Percentiles rank a stretch among this genome's conserved stretches.
Conservation (phyloP, 2,888 invertebrate genomes). For the Ashinkailepas kermadecensis region DNA sequence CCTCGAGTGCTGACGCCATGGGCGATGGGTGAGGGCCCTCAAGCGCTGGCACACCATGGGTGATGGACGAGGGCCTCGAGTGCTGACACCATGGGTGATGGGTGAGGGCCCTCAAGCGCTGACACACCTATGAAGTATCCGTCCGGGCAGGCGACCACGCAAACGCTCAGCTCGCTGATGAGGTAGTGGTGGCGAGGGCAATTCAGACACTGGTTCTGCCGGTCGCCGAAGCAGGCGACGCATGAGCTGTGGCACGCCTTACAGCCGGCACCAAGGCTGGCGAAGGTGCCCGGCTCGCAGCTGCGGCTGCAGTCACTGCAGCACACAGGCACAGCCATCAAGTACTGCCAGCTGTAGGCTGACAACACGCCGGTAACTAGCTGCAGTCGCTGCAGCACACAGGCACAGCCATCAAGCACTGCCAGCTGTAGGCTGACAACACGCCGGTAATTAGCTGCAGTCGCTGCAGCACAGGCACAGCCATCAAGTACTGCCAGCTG, state of each 20-base stretch:
- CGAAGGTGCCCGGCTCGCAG: slow-evolving; percentile 54
- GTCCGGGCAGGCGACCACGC: slow-evolving; percentile 71
- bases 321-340: background rate
- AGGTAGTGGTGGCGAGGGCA: slow-evolving; percentile 42
- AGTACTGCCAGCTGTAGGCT: no score
- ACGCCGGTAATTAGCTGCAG: no score
- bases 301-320: background rate
- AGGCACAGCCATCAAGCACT: background rate
- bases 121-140: slow-evolving; percentile 56
- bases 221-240: slow-evolving; percentile 55
- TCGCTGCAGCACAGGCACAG: no score
- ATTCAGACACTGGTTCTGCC: slow-evolving; percentile 32
- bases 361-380: no score
- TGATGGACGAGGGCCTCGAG: no score
- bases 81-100: no score
- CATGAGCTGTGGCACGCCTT: slow-evolving; percentile 58
- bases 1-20: no score
- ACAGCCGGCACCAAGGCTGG: slow-evolving; percentile 73
- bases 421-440: no score
- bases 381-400: no score
- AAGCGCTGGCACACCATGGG: background rate
- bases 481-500: background rate
- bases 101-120: background rate
- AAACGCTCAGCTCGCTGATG: slow-evolving; percentile 15
- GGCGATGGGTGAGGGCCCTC: no score